Evolutionary conservation across 2,888 invertebrate genomes (phyloP).

Genomic region (Smittia aterrima): DNA sequence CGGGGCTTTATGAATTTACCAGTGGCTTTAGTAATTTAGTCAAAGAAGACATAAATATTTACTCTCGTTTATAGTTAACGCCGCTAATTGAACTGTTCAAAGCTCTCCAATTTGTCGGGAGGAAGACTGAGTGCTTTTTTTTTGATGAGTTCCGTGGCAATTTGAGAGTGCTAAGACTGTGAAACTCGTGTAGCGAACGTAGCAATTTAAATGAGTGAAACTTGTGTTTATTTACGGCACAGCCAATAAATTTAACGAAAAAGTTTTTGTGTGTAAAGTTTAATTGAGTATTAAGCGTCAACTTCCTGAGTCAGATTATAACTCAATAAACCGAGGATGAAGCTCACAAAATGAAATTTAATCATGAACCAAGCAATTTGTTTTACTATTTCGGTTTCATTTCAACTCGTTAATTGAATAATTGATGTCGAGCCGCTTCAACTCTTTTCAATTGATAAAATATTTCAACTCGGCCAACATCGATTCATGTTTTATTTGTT

Average conservation of each 20-base stretch:
- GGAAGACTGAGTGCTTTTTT: too few species aligned
- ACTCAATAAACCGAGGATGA: background rate
- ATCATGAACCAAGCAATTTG: background rate
- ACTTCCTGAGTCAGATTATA: background rate
- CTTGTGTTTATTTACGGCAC: conserved; percentile 19
- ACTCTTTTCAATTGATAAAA: background rate
- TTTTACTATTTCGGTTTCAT: background rate
- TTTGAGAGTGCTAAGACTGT: background rate
- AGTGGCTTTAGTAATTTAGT: background rate
- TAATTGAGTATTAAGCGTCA: conserved; percentile 1
- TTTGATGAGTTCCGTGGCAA: background rate
- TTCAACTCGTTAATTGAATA: background rate
- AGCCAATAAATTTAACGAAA: background rate
- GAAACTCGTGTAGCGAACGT: background rate
- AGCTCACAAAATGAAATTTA: background rate
- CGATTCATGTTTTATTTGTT: background rate
- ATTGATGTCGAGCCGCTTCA: background rate
- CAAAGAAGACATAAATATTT: background rate
- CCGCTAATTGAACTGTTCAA: background rate
- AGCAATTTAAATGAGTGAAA: conserved; percentile 6
- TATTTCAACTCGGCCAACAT: background rate
- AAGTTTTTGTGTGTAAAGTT: conserved; percentile 3
- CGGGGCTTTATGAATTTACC: background rate
- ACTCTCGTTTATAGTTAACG: background rate
- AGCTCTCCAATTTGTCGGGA: background rate